Base-by-base conservation (phyloP, 2,888 invertebrate species). In the Myathropa florea region DNA sequence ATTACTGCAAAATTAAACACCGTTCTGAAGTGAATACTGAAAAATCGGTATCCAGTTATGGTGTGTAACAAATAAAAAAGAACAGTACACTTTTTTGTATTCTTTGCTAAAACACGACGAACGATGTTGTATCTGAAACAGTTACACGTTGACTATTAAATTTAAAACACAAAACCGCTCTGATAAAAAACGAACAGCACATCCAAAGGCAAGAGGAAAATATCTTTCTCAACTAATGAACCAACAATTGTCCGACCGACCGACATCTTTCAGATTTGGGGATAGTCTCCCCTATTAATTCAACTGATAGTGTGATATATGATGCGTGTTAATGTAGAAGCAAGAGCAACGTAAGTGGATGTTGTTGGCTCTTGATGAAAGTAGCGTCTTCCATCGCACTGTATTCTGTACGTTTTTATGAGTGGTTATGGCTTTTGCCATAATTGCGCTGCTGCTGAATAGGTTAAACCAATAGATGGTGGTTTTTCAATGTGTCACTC, bases 221-320 rank as follows among this genome's bases (percentile, higher is more conserved):
- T 59, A 59, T 26, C 59, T 26, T 59, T n/a, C 28, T 61, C 60
- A 63, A 71, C 67, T 68, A 33, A 68, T 39, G 55, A 76, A 77
- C 71, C 61, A 68, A 26, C 70, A 70, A 78, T 46, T 46, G 46
- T 72, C 65, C 82, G 78, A 61, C 70, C 68, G 82, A 86, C 86
- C 83, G 82, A 86, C 85, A 68, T 78, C 72, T 83, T 73, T 46
- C 63, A 79, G 68, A 83, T 83, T 83, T 68, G 73, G 83, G 83
- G 83, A 83, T 83, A 83, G 79, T 79, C 83, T 79, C 79, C 83
- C 83, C 83, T 83, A 83, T 79, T 79, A 73, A 83, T 79, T 79
- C 64, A n/a, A 73, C 72, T 73, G 78, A 83, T 83, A 83, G 79
- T 83, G 83, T 68, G 83, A 73, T 79, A 63, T 68, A 70, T 76